Percentiles rank a stretch among this genome's conserved stretches.
phyloP scores from a whole-genome alignment of 1,140 invertebrate genomes.

The Rhopalosiphum padi region DNA sequence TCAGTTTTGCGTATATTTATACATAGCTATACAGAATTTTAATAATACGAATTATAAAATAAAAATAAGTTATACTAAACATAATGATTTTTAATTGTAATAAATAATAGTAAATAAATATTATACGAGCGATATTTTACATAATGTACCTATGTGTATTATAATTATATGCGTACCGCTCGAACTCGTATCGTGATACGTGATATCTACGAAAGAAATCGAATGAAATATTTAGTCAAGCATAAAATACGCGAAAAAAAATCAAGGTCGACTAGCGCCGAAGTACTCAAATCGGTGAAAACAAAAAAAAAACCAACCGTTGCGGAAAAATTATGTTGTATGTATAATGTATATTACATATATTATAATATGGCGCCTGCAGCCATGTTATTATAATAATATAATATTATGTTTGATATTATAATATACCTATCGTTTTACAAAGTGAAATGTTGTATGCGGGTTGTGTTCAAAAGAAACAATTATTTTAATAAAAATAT shows the following conservation, averaged over 20 bases:
- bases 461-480: not conserved
- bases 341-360: not conserved
- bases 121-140: not conserved
- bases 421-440: not conserved
- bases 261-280: not conserved
- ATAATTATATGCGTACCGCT: not conserved
- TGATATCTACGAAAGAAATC: not conserved
- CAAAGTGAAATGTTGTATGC: not conserved
- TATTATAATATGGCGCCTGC: not conserved
- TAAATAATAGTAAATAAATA: not conserved
- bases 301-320: not conserved
- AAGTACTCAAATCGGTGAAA: constrained; percentile 5
- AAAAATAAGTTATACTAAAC: not conserved
- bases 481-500: not conserved
- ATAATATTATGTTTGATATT: not conserved
- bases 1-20: not conserved
- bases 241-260: not conserved
- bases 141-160: not conserved
- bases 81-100: not conserved
- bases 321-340: not conserved
- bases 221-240: not conserved
- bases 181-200: not conserved
- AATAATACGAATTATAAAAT: constrained; percentile 13
- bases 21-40: not conserved
- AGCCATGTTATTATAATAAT: not conserved